phyloP scores from a whole-genome alignment of 2,888 invertebrate species.

The Crocallis elinguaria region DNA sequence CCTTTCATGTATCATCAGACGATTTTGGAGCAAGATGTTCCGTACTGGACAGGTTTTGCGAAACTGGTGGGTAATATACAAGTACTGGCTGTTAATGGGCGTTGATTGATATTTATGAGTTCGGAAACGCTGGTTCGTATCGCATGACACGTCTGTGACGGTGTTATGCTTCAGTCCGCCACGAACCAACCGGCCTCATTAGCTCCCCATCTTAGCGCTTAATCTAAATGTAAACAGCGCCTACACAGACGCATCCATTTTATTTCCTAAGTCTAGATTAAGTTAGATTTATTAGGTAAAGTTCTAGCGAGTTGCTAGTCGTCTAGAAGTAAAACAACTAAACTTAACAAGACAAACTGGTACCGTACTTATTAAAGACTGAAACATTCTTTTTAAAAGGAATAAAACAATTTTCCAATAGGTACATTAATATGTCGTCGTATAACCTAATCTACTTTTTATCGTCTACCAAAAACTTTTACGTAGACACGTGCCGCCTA shows the following conservation, averaged over 20 bases:
- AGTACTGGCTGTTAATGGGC: conserved; percentile 49
- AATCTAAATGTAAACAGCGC: conserved; percentile 31
- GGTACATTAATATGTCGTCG: not conserved
- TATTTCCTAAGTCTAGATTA: conserved; percentile 19
- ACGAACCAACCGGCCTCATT: conserved; percentile 37
- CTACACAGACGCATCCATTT: conserved; percentile 23
- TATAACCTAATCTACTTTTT: conserved; percentile 7
- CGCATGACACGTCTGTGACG: conserved; percentile 51
- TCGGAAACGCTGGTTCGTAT: conserved; percentile 59
- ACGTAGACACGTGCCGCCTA: conserved; percentile 11
- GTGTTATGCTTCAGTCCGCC: conserved; percentile 57
- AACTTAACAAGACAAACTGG: too few species aligned
- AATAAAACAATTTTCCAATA: not conserved
- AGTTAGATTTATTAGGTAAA: conserved; percentile 24
- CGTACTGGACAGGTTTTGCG: conserved; percentile 31
- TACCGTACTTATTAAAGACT: too few species aligned
- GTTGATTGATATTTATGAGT: conserved; percentile 76
- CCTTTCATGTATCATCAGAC: not conserved
- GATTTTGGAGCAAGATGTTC: not conserved
- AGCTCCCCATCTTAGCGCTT: conserved; percentile 32
- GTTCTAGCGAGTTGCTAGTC: conserved; percentile 23
- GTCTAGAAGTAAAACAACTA: too few species aligned
- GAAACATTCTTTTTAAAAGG: not conserved
- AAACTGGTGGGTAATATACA: conserved; percentile 46
- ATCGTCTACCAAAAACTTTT: conserved; percentile 3